Percentiles rank a stretch among this genome's conserved stretches.
Conservation (phyloP, 1,140 invertebrate genomes). For the Hylyphantes graminicola region DNA sequence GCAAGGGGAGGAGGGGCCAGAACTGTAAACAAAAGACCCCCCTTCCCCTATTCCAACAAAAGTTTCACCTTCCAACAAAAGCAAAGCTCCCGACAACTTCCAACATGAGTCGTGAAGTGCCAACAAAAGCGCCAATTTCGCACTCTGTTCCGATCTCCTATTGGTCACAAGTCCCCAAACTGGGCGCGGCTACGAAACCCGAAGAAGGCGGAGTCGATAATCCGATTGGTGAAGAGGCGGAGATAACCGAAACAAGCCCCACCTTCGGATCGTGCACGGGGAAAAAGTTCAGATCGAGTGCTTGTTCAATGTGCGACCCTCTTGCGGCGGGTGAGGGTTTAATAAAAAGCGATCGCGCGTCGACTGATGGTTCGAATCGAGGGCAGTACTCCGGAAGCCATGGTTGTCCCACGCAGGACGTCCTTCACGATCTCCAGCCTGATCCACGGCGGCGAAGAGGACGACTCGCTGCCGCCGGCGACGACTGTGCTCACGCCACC, state of each 20-base stretch:
- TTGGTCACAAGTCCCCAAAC: neutral
- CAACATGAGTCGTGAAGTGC: conserved; percentile 15
- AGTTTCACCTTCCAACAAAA: too few species aligned
- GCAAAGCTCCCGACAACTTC: neutral
- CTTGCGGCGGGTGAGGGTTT: conserved; percentile 46
- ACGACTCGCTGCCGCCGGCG: conserved; percentile 5
- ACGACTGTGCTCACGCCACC: conserved; percentile 14
- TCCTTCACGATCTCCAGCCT: conserved; percentile 64
- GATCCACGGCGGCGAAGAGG: conserved; percentile 48
- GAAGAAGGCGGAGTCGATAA: too few species aligned
- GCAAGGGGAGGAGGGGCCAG: neutral
- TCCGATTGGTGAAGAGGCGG: neutral
- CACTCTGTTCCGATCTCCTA: conserved; percentile 13
- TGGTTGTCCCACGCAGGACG: conserved; percentile 54
- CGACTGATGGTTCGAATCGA: conserved; percentile 56
- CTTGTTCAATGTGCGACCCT: conserved; percentile 52
- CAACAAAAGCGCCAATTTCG: too few species aligned
- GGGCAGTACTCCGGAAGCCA: conserved; percentile 35
- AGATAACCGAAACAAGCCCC: neutral
- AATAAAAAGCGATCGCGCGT: conserved; percentile 34
- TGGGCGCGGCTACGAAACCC: conserved; percentile 1
- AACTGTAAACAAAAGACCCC: conserved; percentile 37
- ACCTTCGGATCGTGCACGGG: conserved; percentile 12
- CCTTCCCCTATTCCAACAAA: neutral
- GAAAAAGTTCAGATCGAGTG: conserved; percentile 22